Percentiles rank a stretch among this genome's conserved stretches.
phyloP scores from a whole-genome alignment of 2,888 invertebrate species.

The Sylvicola cinctus region DNA sequence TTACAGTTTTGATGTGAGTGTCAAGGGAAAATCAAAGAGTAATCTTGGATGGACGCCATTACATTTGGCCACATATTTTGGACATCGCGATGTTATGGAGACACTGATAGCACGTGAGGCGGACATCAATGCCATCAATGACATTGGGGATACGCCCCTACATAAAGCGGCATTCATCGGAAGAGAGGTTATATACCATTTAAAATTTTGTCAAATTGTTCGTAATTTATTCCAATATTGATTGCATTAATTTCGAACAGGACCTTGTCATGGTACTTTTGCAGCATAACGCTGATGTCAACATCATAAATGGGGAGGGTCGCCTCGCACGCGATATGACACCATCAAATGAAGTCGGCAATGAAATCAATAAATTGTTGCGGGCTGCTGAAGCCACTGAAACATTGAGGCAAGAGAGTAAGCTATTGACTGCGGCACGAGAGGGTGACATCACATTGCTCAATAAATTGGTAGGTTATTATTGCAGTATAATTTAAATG shows the following conservation, averaged over 20 bases:
- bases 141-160: slow-evolving; percentile 40
- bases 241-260: slow-evolving; percentile 19
- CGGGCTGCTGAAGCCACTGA: slow-evolving; percentile 39
- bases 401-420: slow-evolving; percentile 29
- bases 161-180: slow-evolving; percentile 50
- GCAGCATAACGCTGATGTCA: slow-evolving; percentile 38
- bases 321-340: slow-evolving; percentile 34
- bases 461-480: slow-evolving; percentile 30
- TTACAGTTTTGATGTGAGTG: slow-evolving; percentile 35
- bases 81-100: slow-evolving; percentile 35
- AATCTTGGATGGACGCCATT: slow-evolving; percentile 48
- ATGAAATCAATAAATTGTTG: slow-evolving; percentile 29
- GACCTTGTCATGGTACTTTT: slow-evolving; percentile 38
- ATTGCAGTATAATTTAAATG: not conserved
- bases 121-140: slow-evolving; percentile 38
- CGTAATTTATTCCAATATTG: not conserved
- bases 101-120: slow-evolving; percentile 33
- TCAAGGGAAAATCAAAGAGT: slow-evolving; percentile 40
- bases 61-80: slow-evolving; percentile 46
- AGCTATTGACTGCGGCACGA: slow-evolving; percentile 35
- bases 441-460: slow-evolving; percentile 35
- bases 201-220: not conserved
- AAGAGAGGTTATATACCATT: slow-evolving; percentile 35
- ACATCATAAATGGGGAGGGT: slow-evolving; percentile 42
- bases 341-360: slow-evolving; percentile 28